phyloP scores from a whole-genome alignment of 2,888 invertebrate species.

The Aricia artaxerxes region DNA sequence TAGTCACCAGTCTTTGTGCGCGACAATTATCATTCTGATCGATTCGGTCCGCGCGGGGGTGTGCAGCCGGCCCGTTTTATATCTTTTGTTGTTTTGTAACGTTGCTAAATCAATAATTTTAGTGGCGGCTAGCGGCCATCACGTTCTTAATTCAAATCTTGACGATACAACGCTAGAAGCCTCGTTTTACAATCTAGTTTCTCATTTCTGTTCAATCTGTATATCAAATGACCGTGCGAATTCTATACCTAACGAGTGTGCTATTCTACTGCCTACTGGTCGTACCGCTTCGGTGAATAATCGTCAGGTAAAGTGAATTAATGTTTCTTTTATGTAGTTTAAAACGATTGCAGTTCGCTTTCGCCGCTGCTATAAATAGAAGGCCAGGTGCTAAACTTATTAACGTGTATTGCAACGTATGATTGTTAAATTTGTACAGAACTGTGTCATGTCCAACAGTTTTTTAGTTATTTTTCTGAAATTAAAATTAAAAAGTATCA shows the following conservation, averaged over 20 bases:
- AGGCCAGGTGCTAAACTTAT: constrained; percentile 54
- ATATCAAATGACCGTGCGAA: constrained; percentile 28
- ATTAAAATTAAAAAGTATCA: not conserved
- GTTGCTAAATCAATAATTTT: constrained; percentile 77
- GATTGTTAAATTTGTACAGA: constrained; percentile 48
- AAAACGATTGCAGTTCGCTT: constrained; percentile 42
- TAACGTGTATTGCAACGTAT: constrained; percentile 50
- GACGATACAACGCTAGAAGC: constrained; percentile 44
- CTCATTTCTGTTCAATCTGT: constrained; percentile 34
- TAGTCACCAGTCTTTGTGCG: constrained; percentile 76
- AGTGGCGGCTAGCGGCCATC: constrained; percentile 61
- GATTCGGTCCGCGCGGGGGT: constrained; percentile 76
- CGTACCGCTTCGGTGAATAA: constrained; percentile 32
- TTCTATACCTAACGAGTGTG: constrained; percentile 33
- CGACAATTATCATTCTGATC: constrained; percentile 79
- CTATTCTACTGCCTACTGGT: constrained; percentile 24
- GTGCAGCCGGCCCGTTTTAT: constrained; percentile 73
- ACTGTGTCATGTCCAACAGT: constrained; percentile 34
- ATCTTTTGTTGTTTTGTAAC: constrained; percentile 80
- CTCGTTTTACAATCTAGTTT: constrained; percentile 42
- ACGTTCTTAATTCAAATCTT: constrained; percentile 50
- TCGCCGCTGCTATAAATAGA: constrained; percentile 52
- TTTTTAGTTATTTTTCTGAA: not conserved
- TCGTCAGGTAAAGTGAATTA: constrained; percentile 43
- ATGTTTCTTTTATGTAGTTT: constrained; percentile 36